Evolutionary conservation across 2,888 invertebrate species (phyloP).

Genomic region (Noctua janthina): DNA sequence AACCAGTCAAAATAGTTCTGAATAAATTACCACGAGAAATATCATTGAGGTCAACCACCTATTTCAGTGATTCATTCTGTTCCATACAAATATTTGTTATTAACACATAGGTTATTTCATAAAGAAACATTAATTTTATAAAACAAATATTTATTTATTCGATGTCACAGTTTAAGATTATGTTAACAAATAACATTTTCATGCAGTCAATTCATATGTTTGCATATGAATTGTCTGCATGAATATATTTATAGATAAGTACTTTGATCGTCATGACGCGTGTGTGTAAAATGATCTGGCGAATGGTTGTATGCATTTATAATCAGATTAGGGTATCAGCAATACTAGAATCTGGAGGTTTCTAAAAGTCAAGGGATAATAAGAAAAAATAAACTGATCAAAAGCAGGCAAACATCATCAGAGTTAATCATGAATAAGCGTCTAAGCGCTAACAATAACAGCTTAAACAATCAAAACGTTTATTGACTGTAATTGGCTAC

Average conservation of each 20-base stretch:
- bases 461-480: not conserved
- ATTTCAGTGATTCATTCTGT: constrained; percentile 13
- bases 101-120: constrained; percentile 14
- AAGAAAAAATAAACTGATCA: not conserved
- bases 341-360: not conserved
- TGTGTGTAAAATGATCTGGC: not conserved
- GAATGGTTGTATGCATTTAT: not conserved
- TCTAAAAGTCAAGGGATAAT: not conserved
- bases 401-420: not conserved
- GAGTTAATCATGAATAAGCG: not conserved
- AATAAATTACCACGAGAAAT: constrained; percentile 21
- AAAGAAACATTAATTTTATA: not conserved
- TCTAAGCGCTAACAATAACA: not conserved
- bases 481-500: not conserved
- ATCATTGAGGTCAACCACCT: not conserved
- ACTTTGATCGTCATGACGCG: not conserved
- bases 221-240: no score
- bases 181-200: constrained; percentile 34
- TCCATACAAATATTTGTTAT: constrained; percentile 2
- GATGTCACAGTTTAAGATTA: constrained; percentile 6
- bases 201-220: not conserved
- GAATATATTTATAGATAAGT: not conserved
- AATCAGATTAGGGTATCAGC: not conserved
- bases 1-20: constrained; percentile 1
- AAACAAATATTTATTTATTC: constrained; percentile 2